Percentiles rank a stretch among this genome's conserved stretches.
Evolutionary conservation across 2,888 invertebrate species (phyloP).

Genomic region (Bellardia pandia): DNA sequence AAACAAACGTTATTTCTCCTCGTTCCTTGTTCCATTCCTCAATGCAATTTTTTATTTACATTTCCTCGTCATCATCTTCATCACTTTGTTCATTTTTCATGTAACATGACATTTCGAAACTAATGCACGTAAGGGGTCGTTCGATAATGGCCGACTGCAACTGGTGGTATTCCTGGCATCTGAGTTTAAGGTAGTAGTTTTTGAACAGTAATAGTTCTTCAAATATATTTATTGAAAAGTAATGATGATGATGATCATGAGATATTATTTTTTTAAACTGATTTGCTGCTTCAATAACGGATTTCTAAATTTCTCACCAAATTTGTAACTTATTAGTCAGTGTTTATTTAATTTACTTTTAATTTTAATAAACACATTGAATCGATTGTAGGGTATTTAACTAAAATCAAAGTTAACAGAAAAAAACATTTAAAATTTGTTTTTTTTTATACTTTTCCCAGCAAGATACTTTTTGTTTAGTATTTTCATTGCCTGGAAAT

Average conservation of each 20-base stretch:
- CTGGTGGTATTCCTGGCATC: background rate
- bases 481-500: background rate
- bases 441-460: constrained; percentile 56
- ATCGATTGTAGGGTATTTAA: background rate
- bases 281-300: too few species aligned
- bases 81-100: constrained; percentile 27
- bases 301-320: too few species aligned
- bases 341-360: too few species aligned
- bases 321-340: too few species aligned
- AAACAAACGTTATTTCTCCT: constrained; percentile 51
- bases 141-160: background rate
- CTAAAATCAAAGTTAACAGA: background rate
- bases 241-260: too few species aligned
- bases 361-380: background rate
- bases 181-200: too few species aligned
- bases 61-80: constrained; percentile 36
- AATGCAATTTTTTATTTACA: constrained; percentile 39
- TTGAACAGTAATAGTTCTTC: too few species aligned
- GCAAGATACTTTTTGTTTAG: constrained; percentile 51
- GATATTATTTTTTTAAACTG: too few species aligned
- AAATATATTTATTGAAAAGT: too few species aligned
- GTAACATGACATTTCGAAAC: constrained; percentile 51
- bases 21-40: constrained; percentile 6
- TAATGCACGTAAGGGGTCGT: background rate
- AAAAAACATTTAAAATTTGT: background rate